A percentile compares a stretch with the other conserved stretches of the same genome.
Evolutionary conservation across 2,113 vertebrate genomes (phyloP).

Genomic region (Alouatta palliata): DNA sequence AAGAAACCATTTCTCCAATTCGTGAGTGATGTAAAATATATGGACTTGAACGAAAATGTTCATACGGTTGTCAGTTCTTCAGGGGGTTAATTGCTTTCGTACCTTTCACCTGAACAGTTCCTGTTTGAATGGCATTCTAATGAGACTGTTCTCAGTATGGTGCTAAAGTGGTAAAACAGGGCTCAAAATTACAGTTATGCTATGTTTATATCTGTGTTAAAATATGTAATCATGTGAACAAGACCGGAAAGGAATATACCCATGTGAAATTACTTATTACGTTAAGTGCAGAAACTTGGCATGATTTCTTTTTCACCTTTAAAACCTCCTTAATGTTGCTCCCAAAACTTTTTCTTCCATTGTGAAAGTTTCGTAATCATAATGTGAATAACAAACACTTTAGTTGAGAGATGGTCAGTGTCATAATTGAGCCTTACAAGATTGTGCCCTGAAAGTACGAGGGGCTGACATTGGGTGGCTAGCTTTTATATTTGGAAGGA

Average conservation of each 20-base stretch:
- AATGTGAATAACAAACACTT: neutral
- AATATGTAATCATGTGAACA: neutral
- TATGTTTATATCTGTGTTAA: neutral
- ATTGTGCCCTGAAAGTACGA: neutral
- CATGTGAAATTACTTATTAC: constrained; percentile 23
- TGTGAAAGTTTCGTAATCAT: neutral
- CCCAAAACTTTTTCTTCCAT: neutral
- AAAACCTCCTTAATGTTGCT: constrained; percentile 7
- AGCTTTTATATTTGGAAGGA: neutral
- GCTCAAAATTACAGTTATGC: neutral
- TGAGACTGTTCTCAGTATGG: neutral
- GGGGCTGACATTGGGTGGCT: neutral
- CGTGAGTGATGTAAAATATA: constrained; percentile 17
- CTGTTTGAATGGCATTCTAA: neutral
- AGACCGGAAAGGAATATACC: neutral
- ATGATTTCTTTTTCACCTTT: neutral
- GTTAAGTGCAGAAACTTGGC: neutral
- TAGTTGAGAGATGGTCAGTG: neutral
- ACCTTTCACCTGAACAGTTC: neutral
- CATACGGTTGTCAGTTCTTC: neutral
- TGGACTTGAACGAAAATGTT: neutral
- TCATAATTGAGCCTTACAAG: neutral
- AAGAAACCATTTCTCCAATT: neutral
- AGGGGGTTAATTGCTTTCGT: neutral
- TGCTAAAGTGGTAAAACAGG: neutral